Percentiles rank a stretch among this genome's conserved stretches.
Evolutionary conservation across 2,888 invertebrate genomes (phyloP).

Genomic region (Eristalinus sepulchralis): DNA sequence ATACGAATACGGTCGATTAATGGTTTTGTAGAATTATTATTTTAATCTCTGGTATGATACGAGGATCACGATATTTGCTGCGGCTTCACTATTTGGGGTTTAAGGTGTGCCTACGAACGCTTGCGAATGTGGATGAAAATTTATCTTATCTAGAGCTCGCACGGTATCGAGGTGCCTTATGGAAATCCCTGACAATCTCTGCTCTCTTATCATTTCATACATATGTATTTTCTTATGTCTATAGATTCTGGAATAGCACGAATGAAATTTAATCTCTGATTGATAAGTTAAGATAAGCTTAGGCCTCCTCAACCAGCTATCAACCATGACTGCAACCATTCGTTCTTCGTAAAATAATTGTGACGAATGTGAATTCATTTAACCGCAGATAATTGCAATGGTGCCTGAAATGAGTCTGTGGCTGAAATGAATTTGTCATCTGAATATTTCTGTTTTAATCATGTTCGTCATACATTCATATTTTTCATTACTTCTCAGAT

Average conservation of each 20-base stretch:
- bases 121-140: not conserved
- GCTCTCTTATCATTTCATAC: not conserved
- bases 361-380: not conserved
- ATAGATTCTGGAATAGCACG: not conserved
- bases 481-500: no score
- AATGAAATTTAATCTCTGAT: not conserved
- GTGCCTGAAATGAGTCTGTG: no score
- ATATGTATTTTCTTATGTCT: not conserved
- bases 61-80: conserved; percentile 14
- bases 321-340: not conserved
- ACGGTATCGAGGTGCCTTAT: not conserved
- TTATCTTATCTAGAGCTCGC: conserved; percentile 19
- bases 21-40: not conserved
- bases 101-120: not conserved
- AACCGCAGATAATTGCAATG: no score
- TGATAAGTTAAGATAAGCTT: not conserved
- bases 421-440: no score
- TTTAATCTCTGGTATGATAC: conserved; percentile 21
- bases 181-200: not conserved
- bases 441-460: no score
- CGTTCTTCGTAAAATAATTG: not conserved
- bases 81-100: not conserved
- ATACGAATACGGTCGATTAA: not conserved
- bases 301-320: not conserved
- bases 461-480: no score